phyloP scores from a whole-genome alignment of 2,113 vertebrate genomes.

The Leptodactylus fuscus region DNA sequence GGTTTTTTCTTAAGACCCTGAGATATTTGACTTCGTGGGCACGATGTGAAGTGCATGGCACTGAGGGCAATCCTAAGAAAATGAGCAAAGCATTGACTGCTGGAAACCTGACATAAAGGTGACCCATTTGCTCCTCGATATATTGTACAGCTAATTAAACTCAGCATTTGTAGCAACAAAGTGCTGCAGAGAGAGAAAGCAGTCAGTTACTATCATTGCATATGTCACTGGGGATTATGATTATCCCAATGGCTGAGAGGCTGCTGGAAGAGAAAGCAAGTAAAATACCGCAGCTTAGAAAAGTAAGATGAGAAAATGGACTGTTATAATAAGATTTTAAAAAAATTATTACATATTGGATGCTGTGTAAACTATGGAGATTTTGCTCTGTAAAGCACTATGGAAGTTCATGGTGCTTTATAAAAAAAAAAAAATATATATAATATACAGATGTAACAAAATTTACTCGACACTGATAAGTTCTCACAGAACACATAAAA shows the following conservation, averaged over 20 bases:
- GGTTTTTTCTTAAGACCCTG: conserved; percentile 16
- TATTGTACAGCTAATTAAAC: conserved; percentile 74
- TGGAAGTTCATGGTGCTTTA: too few species aligned
- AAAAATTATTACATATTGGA: too few species aligned
- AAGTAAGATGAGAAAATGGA: background rate
- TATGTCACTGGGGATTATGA: conserved; percentile 74
- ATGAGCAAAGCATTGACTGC: conserved; percentile 63
- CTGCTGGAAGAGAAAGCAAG: conserved; percentile 64
- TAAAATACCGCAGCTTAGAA: conserved; percentile 63
- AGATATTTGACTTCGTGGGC: conserved; percentile 59
- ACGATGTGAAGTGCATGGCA: conserved; percentile 57
- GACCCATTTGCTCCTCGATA: conserved; percentile 67
- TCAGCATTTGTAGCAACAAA: conserved; percentile 69
- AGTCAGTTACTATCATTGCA: conserved; percentile 70
- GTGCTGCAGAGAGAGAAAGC: conserved; percentile 67
- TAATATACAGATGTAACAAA: too few species aligned
- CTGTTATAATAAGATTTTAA: too few species aligned
- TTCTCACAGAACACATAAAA: too few species aligned
- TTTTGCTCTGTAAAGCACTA: too few species aligned
- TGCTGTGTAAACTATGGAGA: too few species aligned
- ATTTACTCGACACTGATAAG: too few species aligned
- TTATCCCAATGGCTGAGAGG: conserved; percentile 71
- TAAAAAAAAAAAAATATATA: too few species aligned
- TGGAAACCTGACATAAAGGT: conserved; percentile 68
- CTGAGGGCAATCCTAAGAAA: conserved; percentile 64